A percentile compares a stretch with the other conserved stretches of the same genome.
These are phyloP conservation scores for Lophius americanus DNA, from an alignment of 2,797 vertebrate species.

Conservation along the genomic window DNA sequence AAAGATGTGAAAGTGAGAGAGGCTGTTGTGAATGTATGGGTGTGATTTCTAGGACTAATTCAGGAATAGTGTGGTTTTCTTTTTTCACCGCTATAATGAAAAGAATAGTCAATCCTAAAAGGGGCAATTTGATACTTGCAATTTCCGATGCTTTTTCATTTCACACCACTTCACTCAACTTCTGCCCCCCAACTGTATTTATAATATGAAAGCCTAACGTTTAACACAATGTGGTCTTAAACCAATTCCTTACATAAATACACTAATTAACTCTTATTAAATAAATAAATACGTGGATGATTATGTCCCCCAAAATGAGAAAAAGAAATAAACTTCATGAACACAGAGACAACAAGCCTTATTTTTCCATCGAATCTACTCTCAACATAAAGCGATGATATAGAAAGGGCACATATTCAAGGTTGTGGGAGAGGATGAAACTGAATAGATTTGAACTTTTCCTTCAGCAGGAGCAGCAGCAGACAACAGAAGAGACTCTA, in stretches of 20 bases:
- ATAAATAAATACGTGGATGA: neutral
- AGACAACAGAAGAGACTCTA: neutral
- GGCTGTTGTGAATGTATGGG: slow-evolving; percentile 15
- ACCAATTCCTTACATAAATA: neutral
- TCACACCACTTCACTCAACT: slow-evolving; percentile 17
- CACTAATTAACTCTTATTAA: neutral
- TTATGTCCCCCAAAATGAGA: neutral
- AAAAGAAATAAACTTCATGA: slow-evolving; percentile 1
- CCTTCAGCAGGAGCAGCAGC: neutral
- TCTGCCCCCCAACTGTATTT: slow-evolving; percentile 9
- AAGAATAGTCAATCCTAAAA: slow-evolving; percentile 57
- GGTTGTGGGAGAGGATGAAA: slow-evolving; percentile 16
- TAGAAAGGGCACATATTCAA: slow-evolving; percentile 8
- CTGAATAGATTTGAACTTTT: slow-evolving; percentile 21
- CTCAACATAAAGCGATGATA: slow-evolving; percentile 20
- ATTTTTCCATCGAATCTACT: slow-evolving; percentile 17
- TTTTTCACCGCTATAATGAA: slow-evolving; percentile 40
- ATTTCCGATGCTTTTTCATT: slow-evolving; percentile 15
- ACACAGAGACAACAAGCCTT: neutral
- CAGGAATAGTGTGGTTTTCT: slow-evolving; percentile 57
- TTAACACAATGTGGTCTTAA: neutral
- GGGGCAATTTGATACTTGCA: slow-evolving; percentile 45
- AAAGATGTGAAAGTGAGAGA: slow-evolving; percentile 44
- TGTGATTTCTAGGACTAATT: slow-evolving; percentile 32
- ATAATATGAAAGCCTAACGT: too few species aligned